These are phyloP conservation scores for Hermaeophaga mercurialis DNA, from an alignment of 2,888 invertebrate genomes.

Conservation along the genomic window DNA sequence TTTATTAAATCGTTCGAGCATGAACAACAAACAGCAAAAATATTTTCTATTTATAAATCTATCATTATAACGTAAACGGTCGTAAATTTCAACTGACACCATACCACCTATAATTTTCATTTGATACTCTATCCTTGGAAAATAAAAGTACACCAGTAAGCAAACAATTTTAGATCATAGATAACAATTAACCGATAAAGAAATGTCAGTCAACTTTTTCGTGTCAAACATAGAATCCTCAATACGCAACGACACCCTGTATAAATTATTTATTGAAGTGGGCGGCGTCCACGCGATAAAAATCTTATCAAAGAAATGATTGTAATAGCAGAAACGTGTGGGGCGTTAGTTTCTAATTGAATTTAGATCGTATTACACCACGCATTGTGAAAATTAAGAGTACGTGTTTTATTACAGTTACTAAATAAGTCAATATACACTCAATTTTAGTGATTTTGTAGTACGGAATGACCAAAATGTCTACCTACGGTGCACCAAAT, in stretches of 20 bases:
- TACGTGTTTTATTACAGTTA: no score
- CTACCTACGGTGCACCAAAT: no score
- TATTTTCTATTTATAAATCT: slow-evolving; percentile 5
- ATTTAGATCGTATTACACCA: neutral
- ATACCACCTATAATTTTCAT: neutral
- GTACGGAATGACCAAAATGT: no score
- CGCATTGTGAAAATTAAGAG: no score
- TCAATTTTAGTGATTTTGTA: no score
- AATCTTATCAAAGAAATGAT: neutral
- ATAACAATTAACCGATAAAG: neutral
- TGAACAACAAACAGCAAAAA: slow-evolving; percentile 4
- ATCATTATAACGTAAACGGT: neutral
- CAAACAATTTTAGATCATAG: neutral
- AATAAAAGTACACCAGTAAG: neutral
- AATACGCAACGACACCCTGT: no score
- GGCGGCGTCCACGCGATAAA: neutral
- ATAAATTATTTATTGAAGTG: no score
- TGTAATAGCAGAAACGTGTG: neutral
- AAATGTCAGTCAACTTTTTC: no score
- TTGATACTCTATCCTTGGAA: neutral
- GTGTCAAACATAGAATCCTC: no score
- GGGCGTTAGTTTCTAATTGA: neutral
- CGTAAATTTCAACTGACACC: neutral
- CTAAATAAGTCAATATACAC: no score
- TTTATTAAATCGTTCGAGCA: slow-evolving; percentile 1